phyloP scores from a whole-genome alignment of 1,140 invertebrate genomes.

The Heterodera schachtii region DNA sequence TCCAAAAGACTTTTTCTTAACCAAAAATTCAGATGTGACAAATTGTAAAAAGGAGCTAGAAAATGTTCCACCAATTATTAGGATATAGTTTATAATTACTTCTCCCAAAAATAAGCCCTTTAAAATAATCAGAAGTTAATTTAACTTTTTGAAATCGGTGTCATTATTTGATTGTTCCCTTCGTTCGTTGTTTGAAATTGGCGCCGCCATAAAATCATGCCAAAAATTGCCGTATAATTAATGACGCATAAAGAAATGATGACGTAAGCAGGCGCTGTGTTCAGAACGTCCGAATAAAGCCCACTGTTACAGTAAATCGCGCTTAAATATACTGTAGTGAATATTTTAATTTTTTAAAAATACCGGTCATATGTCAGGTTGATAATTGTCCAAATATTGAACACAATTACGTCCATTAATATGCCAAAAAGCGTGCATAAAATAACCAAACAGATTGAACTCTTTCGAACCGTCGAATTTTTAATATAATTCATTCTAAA shows the following conservation, averaged over 20 bases:
- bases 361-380: neutral
- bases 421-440: neutral
- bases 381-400: conserved; percentile 4
- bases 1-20: too few species aligned
- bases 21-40: too few species aligned
- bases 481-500: neutral
- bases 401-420: neutral
- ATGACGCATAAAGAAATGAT: neutral
- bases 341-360: neutral
- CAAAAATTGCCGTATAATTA: neutral
- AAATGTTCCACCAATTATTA: too few species aligned
- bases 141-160: neutral
- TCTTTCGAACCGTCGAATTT: neutral
- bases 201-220: neutral
- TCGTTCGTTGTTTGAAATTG: neutral
- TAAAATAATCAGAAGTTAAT: neutral
- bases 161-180: neutral
- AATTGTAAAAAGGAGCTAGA: too few species aligned
- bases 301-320: conserved; percentile 1
- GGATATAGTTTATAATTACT: neutral
- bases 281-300: conserved; percentile 5
- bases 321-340: neutral
- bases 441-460: neutral
- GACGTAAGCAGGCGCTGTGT: neutral
- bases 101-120: neutral